phyloP scores from a whole-genome alignment of 1,140 invertebrate genomes.

The Goniozus legneri region DNA sequence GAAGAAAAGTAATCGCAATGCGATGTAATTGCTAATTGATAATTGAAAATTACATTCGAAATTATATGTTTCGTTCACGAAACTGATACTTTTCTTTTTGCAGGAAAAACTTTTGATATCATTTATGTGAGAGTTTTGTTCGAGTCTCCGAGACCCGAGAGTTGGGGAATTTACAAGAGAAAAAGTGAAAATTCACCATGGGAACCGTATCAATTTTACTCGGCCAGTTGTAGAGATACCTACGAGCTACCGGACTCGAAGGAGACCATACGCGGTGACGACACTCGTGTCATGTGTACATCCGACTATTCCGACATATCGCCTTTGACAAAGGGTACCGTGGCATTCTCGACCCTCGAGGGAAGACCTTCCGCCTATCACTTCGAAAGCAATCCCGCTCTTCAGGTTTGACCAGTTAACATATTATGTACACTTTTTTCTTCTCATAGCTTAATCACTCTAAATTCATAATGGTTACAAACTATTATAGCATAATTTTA shows the following conservation, averaged over 20 bases:
- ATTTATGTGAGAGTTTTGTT: constrained; percentile 93
- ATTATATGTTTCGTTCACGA: too few relatives aligned
- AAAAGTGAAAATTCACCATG: constrained; percentile 75
- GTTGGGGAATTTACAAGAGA: constrained; percentile 94
- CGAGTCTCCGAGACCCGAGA: constrained; percentile 92
- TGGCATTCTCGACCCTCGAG: constrained; percentile 94
- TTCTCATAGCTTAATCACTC: too few relatives aligned
- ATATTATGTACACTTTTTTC: too few relatives aligned
- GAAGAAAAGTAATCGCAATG: too few relatives aligned
- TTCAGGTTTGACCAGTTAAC: constrained; percentile 84
- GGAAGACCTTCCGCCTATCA: constrained; percentile 87
- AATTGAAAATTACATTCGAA: too few relatives aligned
- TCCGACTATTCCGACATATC: constrained; percentile 97
- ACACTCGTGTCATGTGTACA: constrained; percentile 87
- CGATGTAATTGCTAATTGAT: too few relatives aligned
- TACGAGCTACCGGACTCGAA: constrained; percentile 78
- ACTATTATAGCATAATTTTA: too few relatives aligned
- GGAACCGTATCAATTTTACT: constrained; percentile 97
- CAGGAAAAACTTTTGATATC: constrained; percentile 97
- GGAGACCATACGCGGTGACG: constrained; percentile 66
- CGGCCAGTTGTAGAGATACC: constrained; percentile 84
- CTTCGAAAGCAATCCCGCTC: constrained; percentile 82
- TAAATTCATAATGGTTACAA: too few relatives aligned
- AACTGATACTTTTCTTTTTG: constrained; percentile 31
- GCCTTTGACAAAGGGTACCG: constrained; percentile 90